Evolutionary conservation across 2,888 invertebrate genomes (phyloP), one percentile per base, ranked within the genome.

Genomic region (Scrobipalpa costella): DNA sequence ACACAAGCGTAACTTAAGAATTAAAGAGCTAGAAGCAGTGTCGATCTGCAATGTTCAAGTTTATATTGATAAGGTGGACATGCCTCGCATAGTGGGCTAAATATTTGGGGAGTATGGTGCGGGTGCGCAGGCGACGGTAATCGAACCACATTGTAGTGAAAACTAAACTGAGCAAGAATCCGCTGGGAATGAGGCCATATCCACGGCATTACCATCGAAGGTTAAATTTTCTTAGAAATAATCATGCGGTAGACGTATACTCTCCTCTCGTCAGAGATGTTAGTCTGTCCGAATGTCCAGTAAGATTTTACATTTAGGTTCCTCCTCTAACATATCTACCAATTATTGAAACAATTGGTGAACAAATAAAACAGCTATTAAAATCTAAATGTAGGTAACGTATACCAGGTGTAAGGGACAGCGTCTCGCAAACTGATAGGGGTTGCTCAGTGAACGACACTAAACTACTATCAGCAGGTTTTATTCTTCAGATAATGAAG

Each of bases 1-100:
- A 63, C 49, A 59, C 44, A 27, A 47, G 58, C 59, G 64, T 55
- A 55, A 62, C 44, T 33, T 52, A 44, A 33, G 38, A 36, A 38
- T 40, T 17, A 40, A 50, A 38, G 57, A 40, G 65, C 61, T 66
- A 67, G 63, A 66, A 66, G 17, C 58, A 11, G 66, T 60, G 49
- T 58, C 64, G 57, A 65, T 52, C 36, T 49, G 61, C 57, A 44
- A 61, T 33, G 61, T 50, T 55, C 59, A 64, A 64, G 58, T 70
- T 69, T 73, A 73, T 73, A 73, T 67, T 63, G 61, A 66, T 62
- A 64, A 61, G 64, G 47, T 61, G 59, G 64, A 61, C 62, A 68
- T 69, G 57, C 63, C 67, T 36, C 61, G 59, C 64, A 67, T 63
- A 64, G 63, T 63, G 65, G 61, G 55, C 64, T 62, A 67, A 66